Evolutionary conservation across 2,113 vertebrate species (phyloP).

Genomic region (Hassar affinis): DNA sequence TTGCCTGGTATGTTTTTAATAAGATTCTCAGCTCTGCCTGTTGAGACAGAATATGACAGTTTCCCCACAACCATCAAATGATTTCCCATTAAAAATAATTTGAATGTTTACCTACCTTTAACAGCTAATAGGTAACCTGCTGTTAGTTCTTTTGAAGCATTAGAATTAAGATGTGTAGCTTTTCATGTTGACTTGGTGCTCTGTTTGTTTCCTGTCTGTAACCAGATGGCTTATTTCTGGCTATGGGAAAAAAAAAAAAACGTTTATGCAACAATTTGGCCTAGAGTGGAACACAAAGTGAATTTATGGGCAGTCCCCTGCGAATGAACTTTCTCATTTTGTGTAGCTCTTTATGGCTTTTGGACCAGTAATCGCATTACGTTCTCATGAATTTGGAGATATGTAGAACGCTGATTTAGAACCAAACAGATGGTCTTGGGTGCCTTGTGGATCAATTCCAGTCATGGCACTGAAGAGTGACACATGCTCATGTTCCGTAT

Average conservation of each 20-base stretch:
- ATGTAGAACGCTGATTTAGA: background rate
- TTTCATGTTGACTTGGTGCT: background rate
- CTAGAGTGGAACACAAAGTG: background rate
- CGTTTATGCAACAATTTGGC: conserved; percentile 30
- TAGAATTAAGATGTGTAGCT: background rate
- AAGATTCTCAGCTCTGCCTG: background rate
- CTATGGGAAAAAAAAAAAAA: background rate
- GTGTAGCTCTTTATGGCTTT: conserved; percentile 17
- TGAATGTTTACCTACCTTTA: background rate
- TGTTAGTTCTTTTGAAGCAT: background rate
- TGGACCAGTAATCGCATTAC: background rate
- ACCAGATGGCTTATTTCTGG: conserved; percentile 13
- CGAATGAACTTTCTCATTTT: background rate
- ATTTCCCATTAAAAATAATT: background rate
- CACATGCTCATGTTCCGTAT: background rate
- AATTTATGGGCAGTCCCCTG: conserved; percentile 4
- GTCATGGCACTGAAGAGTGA: background rate
- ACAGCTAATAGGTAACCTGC: background rate
- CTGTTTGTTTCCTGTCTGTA: conserved; percentile 19
- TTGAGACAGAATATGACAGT: background rate
- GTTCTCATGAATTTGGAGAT: background rate
- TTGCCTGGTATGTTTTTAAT: background rate
- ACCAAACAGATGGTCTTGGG: conserved; percentile 7
- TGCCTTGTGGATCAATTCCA: background rate
- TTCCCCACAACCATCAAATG: background rate